Evolutionary conservation across 2,888 invertebrate species (phyloP).

Genomic region (Molanna angustata): DNA sequence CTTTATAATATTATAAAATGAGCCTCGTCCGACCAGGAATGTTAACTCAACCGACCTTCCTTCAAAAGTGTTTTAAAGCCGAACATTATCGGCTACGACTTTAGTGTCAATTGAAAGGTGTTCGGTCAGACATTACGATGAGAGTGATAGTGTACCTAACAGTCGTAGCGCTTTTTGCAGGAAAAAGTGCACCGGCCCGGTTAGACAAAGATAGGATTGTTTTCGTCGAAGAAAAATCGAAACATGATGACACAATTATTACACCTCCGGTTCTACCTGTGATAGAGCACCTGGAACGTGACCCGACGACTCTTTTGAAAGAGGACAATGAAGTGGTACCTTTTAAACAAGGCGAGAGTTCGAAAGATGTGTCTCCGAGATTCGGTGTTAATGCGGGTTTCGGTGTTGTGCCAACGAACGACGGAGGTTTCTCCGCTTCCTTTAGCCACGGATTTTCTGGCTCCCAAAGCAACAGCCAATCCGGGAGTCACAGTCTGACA

Average conservation of each 20-base stretch:
- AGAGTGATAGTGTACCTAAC: conserved; percentile 10
- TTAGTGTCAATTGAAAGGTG: conserved; percentile 24
- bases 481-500: conserved; percentile 51
- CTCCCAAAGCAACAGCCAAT: conserved; percentile 44
- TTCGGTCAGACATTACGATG: conserved; percentile 16
- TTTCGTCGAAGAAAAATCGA: conserved; percentile 23
- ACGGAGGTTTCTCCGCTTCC: conserved; percentile 48
- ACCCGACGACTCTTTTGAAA: conserved; percentile 46
- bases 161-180: background rate
- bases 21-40: conserved; percentile 18
- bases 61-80: conserved; percentile 21
- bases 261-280: conserved; percentile 53
- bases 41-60: conserved; percentile 24
- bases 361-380: conserved; percentile 37
- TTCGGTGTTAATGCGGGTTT: conserved; percentile 48
- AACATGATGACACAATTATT: conserved; percentile 42
- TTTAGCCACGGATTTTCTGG: conserved; percentile 49
- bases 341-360: conserved; percentile 33
- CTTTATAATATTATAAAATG: background rate
- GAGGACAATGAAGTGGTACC: conserved; percentile 37
- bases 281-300: conserved; percentile 51
- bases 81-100: conserved; percentile 7
- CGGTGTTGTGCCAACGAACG: conserved; percentile 46
- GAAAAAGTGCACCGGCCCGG: conserved; percentile 5
- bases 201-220: conserved; percentile 20